Base-by-base conservation (phyloP, 2,888 invertebrate genomes). In the Fragum sueziense region DNA sequence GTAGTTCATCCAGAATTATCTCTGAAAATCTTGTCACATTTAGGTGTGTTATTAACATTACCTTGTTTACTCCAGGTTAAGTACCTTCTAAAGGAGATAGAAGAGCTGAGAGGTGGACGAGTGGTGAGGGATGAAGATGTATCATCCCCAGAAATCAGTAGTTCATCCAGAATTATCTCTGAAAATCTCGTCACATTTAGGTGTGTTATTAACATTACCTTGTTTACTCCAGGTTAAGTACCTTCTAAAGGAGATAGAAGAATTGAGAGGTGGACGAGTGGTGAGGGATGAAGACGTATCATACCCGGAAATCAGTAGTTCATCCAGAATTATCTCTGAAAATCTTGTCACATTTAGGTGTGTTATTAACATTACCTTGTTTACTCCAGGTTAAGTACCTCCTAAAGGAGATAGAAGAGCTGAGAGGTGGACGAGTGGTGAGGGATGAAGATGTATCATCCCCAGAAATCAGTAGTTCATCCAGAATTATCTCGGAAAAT, bases 11-110 rank as follows among this genome's bases (percentile, higher is more conserved):
- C 20, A 87, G 91, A 61, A 86, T 94, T 25, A 97, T 98, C 82
- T 95, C 97, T 0, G 96, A 96, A 91, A 96, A 96, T 83, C 94
- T 98, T 72, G 97, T 98, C 0, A 97, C 97, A 0, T 98, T 98
- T 92, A 91, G 90, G 93, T 93, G 72, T 72, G 83, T n/a, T n/a
- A n/a, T n/a, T n/a, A n/a, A n/a, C n/a, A n/a, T n/a, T n/a, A n/a
- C n/a, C n/a, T n/a, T n/a, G n/a, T n/a, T n/a, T n/a, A 61, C 14
- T 31, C 11, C 11, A 61, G 61, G 61, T 61, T 29, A 61, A 31
- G 31, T 95, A 95, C 92, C 94, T 98, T 70, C 92, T 98, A 51
- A 96, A 96, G 91, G 97, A 97, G 95, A 94, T 97, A 54, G 97
- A 98, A 93, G 96, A 96, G 89, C 95, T 95, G 65, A 95, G 97